phyloP scores from a whole-genome alignment of 2,113 vertebrate genomes.

The Calonectris borealis region DNA sequence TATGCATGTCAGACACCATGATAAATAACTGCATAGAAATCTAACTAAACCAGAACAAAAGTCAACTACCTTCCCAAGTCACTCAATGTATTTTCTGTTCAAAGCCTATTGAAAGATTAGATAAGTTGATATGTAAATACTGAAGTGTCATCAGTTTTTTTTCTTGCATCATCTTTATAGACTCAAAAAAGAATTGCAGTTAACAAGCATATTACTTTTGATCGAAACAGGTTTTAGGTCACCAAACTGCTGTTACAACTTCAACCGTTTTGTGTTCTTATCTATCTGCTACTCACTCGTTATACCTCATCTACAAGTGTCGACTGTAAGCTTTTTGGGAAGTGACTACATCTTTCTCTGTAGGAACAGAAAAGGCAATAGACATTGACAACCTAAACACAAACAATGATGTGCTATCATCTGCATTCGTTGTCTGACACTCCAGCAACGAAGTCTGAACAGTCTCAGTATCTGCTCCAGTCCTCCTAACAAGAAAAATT shows the following conservation, averaged over 20 bases:
- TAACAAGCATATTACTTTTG: constrained; percentile 47
- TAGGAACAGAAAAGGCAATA: neutral
- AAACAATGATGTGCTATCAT: neutral
- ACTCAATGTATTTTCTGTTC: neutral
- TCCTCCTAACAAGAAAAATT: neutral
- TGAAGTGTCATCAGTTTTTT: neutral
- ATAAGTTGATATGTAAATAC: neutral
- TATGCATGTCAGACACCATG: neutral
- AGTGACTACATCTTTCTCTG: neutral
- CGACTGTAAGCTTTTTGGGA: neutral
- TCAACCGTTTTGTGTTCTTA: neutral
- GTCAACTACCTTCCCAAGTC: neutral
- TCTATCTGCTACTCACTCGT: neutral
- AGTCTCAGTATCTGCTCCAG: neutral
- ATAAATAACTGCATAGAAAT: neutral
- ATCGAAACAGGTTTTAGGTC: neutral
- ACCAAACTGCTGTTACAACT: neutral
- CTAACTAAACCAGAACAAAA: neutral
- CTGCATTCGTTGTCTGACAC: neutral
- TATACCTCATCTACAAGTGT: neutral
- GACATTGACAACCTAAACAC: neutral
- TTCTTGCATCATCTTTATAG: neutral
- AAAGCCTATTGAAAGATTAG: neutral
- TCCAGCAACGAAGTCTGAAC: neutral
- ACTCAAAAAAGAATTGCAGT: neutral